Base-by-base conservation (phyloP, 2,888 invertebrate genomes). In the Arenicola marina region DNA sequence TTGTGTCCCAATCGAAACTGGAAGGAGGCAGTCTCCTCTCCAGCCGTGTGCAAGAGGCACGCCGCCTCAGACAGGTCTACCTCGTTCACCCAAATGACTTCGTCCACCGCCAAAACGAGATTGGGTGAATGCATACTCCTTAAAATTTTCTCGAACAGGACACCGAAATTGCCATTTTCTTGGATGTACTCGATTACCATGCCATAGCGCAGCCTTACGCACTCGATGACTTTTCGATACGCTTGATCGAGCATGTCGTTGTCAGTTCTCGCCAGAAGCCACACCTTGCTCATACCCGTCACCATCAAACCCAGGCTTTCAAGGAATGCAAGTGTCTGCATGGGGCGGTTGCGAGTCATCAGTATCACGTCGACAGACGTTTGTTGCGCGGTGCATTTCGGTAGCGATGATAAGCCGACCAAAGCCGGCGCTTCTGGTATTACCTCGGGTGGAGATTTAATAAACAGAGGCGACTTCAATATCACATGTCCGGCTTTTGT, bases 1-100 rank as follows among this genome's bases (percentile, higher is more conserved):
- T 61, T 64, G 45, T 57, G 43, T 2, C 64, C 64, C 7, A 64
- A 46, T 24, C 64, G 44, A n/a, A 64, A 38, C 53, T 64, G 64
- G n/a, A 61, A 43, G 15, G 51, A 15, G 24, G 29, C 56, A 3
- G 43, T 4, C 2, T 61, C 63, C 15, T 26, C 28, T 15, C 24
- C 48, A 24, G 31, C 38, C 15, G n/a, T 29, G n/a, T 54, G 11
- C 18, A 61, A 48, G 2, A 61, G 31, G 21, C 60, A 61, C 1
- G 51, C 31, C 33, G 44, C 51, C 2, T 31, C 7, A 2, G 3
- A 21, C 21, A 64, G 48, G 26, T 64, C 51, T 0, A 64, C 56
- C 2, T 51, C 33, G n/a, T 44, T 43, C 4, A 61, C n/a, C 64
- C 64, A 64, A 21, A 64, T 53, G 26, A 64, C 57, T 29, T 64